Evolutionary conservation across 2,113 vertebrate species (phyloP).

Genomic region (Antennarius striatus): DNA sequence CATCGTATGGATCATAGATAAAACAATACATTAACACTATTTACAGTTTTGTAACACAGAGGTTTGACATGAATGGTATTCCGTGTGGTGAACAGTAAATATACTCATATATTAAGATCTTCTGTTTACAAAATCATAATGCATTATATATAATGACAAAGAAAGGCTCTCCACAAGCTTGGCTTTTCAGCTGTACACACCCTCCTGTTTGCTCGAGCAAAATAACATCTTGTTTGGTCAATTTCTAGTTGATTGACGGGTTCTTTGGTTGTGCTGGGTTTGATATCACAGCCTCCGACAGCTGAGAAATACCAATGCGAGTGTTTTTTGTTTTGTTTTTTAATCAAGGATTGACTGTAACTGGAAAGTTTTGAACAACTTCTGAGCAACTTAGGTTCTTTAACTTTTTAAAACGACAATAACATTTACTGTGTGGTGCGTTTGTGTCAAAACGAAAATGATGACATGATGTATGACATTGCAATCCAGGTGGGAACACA

Average conservation of each 20-base stretch:
- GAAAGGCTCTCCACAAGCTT: slow-evolving; percentile 73
- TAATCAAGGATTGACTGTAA: slow-evolving; percentile 23
- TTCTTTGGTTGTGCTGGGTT: slow-evolving; percentile 80
- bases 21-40: slow-evolving; percentile 76
- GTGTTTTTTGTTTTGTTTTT: slow-evolving; percentile 20
- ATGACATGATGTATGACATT: too few relatives aligned
- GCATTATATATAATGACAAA: slow-evolving; percentile 69
- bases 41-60: slow-evolving; percentile 77
- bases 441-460: slow-evolving; percentile 12
- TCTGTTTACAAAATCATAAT: slow-evolving; percentile 78
- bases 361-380: slow-evolving; percentile 11
- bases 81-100: slow-evolving; percentile 73
- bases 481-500: neutral
- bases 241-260: slow-evolving; percentile 61
- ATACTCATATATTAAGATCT: slow-evolving; percentile 80
- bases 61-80: slow-evolving; percentile 67
- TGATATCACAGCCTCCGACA: slow-evolving; percentile 39
- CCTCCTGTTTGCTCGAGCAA: slow-evolving; percentile 62
- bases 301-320: slow-evolving; percentile 39
- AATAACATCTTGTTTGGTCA: slow-evolving; percentile 69
- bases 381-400: slow-evolving; percentile 23
- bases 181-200: slow-evolving; percentile 69
- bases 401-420: slow-evolving; percentile 43
- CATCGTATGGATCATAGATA: slow-evolving; percentile 70
- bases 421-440: slow-evolving; percentile 4